These are phyloP conservation scores for Trichomycterus rosablanca DNA, from an alignment of 2,113 vertebrate species.

Conservation along the genomic window DNA sequence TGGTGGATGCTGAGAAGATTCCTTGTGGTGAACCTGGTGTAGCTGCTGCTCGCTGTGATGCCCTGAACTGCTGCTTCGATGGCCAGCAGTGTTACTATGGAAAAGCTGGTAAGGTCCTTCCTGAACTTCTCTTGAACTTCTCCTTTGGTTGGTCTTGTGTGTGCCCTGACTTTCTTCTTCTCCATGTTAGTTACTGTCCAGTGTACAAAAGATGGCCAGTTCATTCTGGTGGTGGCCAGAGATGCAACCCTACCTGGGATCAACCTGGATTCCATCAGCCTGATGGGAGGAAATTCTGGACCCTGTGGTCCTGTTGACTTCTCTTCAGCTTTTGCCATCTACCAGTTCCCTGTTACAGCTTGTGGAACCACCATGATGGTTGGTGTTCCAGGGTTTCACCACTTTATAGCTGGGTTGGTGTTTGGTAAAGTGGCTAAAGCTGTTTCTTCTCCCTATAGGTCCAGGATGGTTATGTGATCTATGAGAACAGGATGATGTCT, in stretches of 20 bases:
- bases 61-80: slow-evolving; percentile 43
- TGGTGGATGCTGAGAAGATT: slow-evolving; percentile 10
- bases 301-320: slow-evolving; percentile 6
- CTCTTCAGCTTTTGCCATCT: slow-evolving; percentile 9
- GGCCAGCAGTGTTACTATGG: slow-evolving; percentile 38
- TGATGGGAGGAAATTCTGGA: neutral
- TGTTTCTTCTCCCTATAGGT: slow-evolving; percentile 41
- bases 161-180: neutral
- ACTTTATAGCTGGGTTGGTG: neutral
- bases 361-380: slow-evolving; percentile 25
- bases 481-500: slow-evolving; percentile 64
- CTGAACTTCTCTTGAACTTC: neutral
- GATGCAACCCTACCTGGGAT: slow-evolving; percentile 26
- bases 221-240: slow-evolving; percentile 32
- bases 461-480: slow-evolving; percentile 51
- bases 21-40: slow-evolving; percentile 31
- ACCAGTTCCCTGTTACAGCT: slow-evolving; percentile 31
- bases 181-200: slow-evolving; percentile 32
- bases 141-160: neutral
- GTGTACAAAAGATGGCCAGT: slow-evolving; percentile 39
- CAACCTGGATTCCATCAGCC: slow-evolving; percentile 24
- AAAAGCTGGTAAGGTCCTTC: slow-evolving; percentile 6
- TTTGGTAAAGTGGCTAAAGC: neutral
- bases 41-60: neutral
- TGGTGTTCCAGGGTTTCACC: slow-evolving; percentile 38